Evolutionary conservation across 2,113 vertebrate species (phyloP), one percentile per base, ranked within the genome.

Genomic region (Oreochromis tanganicae): DNA sequence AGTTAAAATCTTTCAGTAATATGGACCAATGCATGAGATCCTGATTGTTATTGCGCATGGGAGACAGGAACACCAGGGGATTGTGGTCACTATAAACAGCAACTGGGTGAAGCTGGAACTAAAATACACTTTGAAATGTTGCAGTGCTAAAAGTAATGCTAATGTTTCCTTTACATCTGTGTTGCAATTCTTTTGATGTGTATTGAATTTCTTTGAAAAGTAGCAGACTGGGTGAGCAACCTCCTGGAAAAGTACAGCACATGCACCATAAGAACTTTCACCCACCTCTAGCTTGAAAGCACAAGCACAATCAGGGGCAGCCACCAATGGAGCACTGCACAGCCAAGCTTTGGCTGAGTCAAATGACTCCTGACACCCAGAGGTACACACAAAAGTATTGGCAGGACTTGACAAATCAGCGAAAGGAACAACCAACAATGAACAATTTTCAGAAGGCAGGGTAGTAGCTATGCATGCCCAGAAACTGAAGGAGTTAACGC

Each of bases 261-360:
- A 3, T 61, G 57, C 27, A 61, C 0, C 3, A 61, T 59, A 32
- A 32, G 27, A 59, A 59, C 2, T 59, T 61, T 3, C 57, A 61
- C 16, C 8, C 4, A 61, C 4, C 57, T 59, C 61, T 66, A 36
- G 5, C 0, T 66, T n/a, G 32, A 12, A 66, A 12, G 9, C 61
- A 66, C 61, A 66, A 66, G 63, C 19, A 21, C 3, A 68, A 68
- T 38, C 10, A 68, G 6, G 19, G 0, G 32, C 17, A 66, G 32
- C 61, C 61, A 66, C 32, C 34, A n/a, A 9, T 36, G 32, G 32
- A 36, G 61, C 1, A 66, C 32, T 66, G 59, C 32, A 66, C 3
- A 66, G 32, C 5, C 0, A 0, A 0, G 32, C 9, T 7, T 63
- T 63, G 32, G 59, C 59, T n/a, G 61, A 66, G 0, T 38, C 34